Conservation (phyloP, 2,888 invertebrate species). For the Schizotus pectinicornis region DNA sequence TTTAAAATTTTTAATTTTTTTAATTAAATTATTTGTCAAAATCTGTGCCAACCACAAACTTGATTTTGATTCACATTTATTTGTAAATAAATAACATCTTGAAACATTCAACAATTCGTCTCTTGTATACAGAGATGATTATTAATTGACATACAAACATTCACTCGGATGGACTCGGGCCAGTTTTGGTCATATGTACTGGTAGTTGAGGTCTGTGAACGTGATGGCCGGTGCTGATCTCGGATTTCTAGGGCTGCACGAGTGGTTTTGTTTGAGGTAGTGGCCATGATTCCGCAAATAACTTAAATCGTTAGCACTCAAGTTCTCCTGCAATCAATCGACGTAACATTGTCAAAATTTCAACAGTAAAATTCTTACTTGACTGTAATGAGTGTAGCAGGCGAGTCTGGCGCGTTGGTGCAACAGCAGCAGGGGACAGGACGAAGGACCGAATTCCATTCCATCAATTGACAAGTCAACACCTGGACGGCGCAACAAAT, state of each 20-base stretch:
- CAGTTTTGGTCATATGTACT: constrained; percentile 25
- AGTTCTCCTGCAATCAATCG: constrained; percentile 39
- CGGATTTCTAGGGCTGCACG: constrained; percentile 49
- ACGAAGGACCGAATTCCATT: constrained; percentile 37
- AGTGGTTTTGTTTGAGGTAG: constrained; percentile 10
- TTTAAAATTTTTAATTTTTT: no score
- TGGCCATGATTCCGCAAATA: constrained; percentile 15
- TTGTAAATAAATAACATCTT: constrained; percentile 3
- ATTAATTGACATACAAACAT: constrained; percentile 33
- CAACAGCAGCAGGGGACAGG: constrained; percentile 54
- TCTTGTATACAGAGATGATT: neutral
- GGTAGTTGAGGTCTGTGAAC: constrained; percentile 56
- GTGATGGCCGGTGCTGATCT: constrained; percentile 68
- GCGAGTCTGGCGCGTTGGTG: constrained; percentile 56
- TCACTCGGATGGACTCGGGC: constrained; percentile 4
- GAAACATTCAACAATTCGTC: constrained; percentile 2
- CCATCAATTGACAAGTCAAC: constrained; percentile 42
- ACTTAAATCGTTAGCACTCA: constrained; percentile 25
- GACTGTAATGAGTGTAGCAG: constrained; percentile 50
- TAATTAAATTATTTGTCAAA: neutral
- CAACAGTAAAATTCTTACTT: no score
- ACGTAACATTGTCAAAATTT: neutral
- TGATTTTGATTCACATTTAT: constrained; percentile 21
- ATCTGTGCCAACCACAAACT: neutral
- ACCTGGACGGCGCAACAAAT: constrained; percentile 58